phyloP scores from a whole-genome alignment of 1,140 invertebrate genomes.

The Eueides isabella region DNA sequence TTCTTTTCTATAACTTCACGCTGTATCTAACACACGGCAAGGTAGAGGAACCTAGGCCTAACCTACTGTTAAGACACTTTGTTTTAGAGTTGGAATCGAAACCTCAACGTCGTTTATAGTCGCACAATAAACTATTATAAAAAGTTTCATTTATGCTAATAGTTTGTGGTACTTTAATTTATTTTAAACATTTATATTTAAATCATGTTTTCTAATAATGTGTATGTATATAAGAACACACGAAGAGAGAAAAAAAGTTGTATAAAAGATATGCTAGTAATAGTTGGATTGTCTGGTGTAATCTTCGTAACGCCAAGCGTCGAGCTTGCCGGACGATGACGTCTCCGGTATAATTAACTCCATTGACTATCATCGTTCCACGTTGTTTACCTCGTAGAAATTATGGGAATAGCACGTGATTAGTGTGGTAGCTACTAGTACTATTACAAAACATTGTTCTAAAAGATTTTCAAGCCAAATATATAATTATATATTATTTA shows the following conservation, averaged over 20 bases:
- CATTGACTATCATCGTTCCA: slow-evolving; percentile 59
- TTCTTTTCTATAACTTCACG: too few relatives aligned
- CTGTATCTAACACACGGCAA: too few relatives aligned
- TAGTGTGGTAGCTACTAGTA: slow-evolving; percentile 3
- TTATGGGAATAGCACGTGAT: slow-evolving; percentile 46
- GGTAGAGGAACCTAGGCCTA: too few relatives aligned
- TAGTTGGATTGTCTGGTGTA: slow-evolving; percentile 48
- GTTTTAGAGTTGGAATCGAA: too few relatives aligned
- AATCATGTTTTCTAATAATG: background rate
- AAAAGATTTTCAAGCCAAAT: background rate
- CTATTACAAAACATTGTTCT: background rate
- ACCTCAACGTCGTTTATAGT: too few relatives aligned
- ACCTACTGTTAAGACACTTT: too few relatives aligned
- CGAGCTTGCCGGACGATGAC: slow-evolving; percentile 47
- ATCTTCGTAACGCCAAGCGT: slow-evolving; percentile 50
- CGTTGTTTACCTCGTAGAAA: slow-evolving; percentile 54
- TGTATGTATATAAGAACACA: background rate
- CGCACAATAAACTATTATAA: too few relatives aligned
- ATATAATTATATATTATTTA: background rate
- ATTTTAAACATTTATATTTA: too few relatives aligned
- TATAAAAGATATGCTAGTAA: slow-evolving; percentile 2
- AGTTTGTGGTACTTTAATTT: too few relatives aligned
- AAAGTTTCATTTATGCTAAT: too few relatives aligned
- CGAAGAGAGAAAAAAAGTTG: too few relatives aligned
- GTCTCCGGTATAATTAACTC: slow-evolving; percentile 64